phyloP scores from a whole-genome alignment of 2,888 invertebrate species.

The Isoperla grammatica region DNA sequence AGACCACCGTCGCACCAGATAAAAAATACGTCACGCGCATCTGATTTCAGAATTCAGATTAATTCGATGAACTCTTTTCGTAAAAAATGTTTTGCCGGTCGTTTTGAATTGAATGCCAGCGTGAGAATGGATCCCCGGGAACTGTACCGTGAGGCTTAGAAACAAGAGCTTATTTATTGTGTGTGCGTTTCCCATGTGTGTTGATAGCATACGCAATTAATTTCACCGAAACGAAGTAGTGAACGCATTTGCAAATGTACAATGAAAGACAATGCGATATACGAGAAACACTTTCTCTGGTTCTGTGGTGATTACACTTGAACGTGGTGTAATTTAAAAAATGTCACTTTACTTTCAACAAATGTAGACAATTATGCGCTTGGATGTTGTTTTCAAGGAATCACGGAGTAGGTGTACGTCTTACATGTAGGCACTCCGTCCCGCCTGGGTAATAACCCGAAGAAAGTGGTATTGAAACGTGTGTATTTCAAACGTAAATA shows the following conservation, averaged over 20 bases:
- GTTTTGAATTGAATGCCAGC: neutral
- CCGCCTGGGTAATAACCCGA: too few species aligned
- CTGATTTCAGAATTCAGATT: too few species aligned
- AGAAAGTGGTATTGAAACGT: too few species aligned
- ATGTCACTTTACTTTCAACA: conserved; percentile 4
- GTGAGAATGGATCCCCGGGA: conserved; percentile 12
- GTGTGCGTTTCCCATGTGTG: neutral
- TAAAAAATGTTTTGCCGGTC: too few species aligned
- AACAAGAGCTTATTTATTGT: conserved; percentile 3
- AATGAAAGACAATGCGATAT: conserved; percentile 10
- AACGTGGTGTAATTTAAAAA: neutral
- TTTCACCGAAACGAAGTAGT: neutral
- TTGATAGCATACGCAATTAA: neutral
- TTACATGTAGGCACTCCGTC: too few species aligned
- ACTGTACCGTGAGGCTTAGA: conserved; percentile 6
- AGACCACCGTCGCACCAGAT: too few species aligned
- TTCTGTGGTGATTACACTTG: conserved; percentile 1
- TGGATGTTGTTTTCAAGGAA: neutral
- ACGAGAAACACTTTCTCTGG: conserved; percentile 3
- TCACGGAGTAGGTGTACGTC: too few species aligned
- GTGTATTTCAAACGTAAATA: too few species aligned
- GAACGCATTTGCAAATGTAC: neutral
- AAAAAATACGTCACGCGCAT: too few species aligned
- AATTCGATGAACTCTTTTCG: too few species aligned
- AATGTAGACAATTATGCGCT: neutral